Conservation (phyloP, 2,797 vertebrate species). For the Channa striata region DNA sequence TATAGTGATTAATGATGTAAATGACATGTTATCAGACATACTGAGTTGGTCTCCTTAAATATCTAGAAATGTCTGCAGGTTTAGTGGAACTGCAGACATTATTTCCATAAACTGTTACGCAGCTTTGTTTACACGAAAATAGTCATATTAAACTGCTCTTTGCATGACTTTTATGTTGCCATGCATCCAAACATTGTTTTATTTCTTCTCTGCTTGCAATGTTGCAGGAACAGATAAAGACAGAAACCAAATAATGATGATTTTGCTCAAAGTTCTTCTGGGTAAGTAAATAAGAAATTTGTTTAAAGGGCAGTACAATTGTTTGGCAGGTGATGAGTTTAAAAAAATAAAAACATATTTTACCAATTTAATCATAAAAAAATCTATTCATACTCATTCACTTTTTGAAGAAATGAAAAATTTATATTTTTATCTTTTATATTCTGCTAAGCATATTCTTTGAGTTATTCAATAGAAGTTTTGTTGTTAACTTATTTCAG, state of each 20-base stretch:
- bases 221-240: neutral
- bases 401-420: neutral
- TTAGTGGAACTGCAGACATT: neutral
- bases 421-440: no score
- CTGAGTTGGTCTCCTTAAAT: neutral
- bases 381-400: no score
- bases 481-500: neutral
- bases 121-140: neutral
- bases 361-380: neutral
- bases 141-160: conserved; percentile 1
- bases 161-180: neutral
- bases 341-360: neutral
- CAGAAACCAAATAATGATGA: neutral
- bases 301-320: neutral
- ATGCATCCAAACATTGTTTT: conserved; percentile 4
- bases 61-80: neutral
- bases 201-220: neutral
- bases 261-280: conserved; percentile 11
- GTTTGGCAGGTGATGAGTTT: conserved; percentile 4
- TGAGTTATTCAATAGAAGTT: no score
- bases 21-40: neutral
- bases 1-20: conserved; percentile 4
- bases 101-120: conserved; percentile 2
- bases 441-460: neutral
- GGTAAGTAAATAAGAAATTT: conserved; percentile 10